Conservation (phyloP, 2,888 invertebrate genomes). For the Hartigia nigra region DNA sequence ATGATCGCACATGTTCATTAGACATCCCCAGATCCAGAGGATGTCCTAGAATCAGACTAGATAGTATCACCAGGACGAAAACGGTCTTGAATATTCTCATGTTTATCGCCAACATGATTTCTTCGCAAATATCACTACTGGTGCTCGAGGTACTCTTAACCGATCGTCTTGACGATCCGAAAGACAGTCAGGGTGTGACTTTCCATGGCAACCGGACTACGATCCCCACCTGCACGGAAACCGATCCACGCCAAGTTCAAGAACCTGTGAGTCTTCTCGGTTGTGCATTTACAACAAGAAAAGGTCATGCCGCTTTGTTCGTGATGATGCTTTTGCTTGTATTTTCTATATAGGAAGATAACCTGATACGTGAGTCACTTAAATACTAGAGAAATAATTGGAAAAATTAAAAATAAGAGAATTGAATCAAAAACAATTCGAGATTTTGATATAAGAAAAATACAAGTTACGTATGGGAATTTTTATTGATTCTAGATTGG, state of each 20-base stretch:
- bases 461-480: not conserved
- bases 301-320: slow-evolving; percentile 1
- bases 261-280: slow-evolving; percentile 38
- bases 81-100: slow-evolving; percentile 54
- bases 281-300: slow-evolving; percentile 7
- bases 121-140: not conserved
- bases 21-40: slow-evolving; percentile 8
- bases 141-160: slow-evolving; percentile 1
- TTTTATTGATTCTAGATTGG: not conserved
- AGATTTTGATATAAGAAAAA: not conserved
- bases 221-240: slow-evolving; percentile 47
- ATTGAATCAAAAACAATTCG: not conserved
- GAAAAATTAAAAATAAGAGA: not conserved
- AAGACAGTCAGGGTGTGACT: slow-evolving; percentile 42
- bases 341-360: too few species aligned
- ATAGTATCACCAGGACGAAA: slow-evolving; percentile 25
- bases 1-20: not conserved
- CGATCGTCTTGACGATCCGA: slow-evolving; percentile 37
- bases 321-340: not conserved
- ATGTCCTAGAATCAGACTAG: not conserved
- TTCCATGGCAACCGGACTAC: not conserved
- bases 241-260: slow-evolving; percentile 49
- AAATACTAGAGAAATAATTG: not conserved
- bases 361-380: too few species aligned
- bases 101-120: slow-evolving; percentile 40